Evolutionary conservation across 2,888 invertebrate species (phyloP).

Genomic region (Metacarcinus magister): DNA sequence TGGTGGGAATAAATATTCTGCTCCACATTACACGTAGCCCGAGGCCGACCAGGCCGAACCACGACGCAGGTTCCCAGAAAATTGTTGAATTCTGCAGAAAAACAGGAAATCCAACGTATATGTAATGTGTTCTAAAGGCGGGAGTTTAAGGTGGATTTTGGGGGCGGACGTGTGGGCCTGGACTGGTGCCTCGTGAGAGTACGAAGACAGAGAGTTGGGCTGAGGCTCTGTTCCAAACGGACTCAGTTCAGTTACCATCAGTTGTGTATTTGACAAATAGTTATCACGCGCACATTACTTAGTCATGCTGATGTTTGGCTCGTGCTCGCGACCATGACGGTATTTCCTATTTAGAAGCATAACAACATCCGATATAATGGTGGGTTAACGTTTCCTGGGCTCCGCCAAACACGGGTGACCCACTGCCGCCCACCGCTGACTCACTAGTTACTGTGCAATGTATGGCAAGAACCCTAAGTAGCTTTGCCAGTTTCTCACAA

Average conservation of each 20-base stretch:
- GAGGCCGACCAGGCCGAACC: not conserved
- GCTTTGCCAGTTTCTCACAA: slow-evolving; percentile 40
- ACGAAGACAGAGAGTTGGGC: not conserved
- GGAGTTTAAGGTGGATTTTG: not conserved
- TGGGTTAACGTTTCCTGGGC: not conserved
- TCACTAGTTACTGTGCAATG: slow-evolving; percentile 49
- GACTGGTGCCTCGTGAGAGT: not conserved
- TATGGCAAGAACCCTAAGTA: slow-evolving; percentile 46
- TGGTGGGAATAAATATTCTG: slow-evolving; percentile 51
- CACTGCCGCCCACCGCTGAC: not conserved
- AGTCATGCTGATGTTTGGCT: not conserved
- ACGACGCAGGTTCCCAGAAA: slow-evolving; percentile 44
- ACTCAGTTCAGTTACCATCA: not conserved
- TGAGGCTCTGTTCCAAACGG: not conserved
- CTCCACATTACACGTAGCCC: slow-evolving; percentile 45
- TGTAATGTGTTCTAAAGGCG: slow-evolving; percentile 13
- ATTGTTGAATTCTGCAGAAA: slow-evolving; percentile 51
- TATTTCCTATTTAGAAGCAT: not conserved
- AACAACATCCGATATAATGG: not conserved
- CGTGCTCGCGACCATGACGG: not conserved
- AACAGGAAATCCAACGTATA: slow-evolving; percentile 42
- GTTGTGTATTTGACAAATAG: not conserved
- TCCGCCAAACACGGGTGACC: not conserved
- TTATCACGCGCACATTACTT: not conserved
- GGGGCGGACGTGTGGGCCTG: not conserved